Conservation (phyloP, 2,888 invertebrate genomes). For the Cheiracanthium punctorium region DNA sequence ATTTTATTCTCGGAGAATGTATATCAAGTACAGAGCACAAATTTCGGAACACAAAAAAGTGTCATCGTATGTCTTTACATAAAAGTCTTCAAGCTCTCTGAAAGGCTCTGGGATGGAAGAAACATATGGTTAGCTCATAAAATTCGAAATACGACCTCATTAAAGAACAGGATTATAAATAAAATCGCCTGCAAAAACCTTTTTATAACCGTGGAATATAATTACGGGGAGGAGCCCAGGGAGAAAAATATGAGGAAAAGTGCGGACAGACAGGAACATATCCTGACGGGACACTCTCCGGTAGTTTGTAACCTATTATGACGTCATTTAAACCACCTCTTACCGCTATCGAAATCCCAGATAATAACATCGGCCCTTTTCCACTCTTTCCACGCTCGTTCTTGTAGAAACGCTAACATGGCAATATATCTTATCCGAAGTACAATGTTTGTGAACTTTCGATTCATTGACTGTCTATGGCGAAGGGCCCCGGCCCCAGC, state of each 20-base stretch:
- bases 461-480: slow-evolving; percentile 63
- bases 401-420: slow-evolving; percentile 63
- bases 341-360: slow-evolving; percentile 44
- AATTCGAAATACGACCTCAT: slow-evolving; percentile 15
- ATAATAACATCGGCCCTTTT: slow-evolving; percentile 38
- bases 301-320: slow-evolving; percentile 68
- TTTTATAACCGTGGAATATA: slow-evolving; percentile 20
- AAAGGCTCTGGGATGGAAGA: neutral
- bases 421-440: slow-evolving; percentile 58
- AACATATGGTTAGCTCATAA: slow-evolving; percentile 17
- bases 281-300: slow-evolving; percentile 52
- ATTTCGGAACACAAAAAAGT: neutral
- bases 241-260: slow-evolving; percentile 17
- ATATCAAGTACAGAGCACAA: neutral
- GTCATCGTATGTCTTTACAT: neutral
- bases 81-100: neutral
- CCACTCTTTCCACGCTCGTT: slow-evolving; percentile 34
- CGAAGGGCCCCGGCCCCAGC: slow-evolving; percentile 23
- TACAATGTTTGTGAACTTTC: slow-evolving; percentile 69
- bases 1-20: neutral
- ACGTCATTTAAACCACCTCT: slow-evolving; percentile 67
- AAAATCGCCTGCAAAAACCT: slow-evolving; percentile 9
- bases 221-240: slow-evolving; percentile 8
- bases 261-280: slow-evolving; percentile 30
- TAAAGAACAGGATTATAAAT: slow-evolving; percentile 3